Base-by-base conservation (phyloP, 2,797 vertebrate genomes). In the Tokudaia muenninki region DNA sequence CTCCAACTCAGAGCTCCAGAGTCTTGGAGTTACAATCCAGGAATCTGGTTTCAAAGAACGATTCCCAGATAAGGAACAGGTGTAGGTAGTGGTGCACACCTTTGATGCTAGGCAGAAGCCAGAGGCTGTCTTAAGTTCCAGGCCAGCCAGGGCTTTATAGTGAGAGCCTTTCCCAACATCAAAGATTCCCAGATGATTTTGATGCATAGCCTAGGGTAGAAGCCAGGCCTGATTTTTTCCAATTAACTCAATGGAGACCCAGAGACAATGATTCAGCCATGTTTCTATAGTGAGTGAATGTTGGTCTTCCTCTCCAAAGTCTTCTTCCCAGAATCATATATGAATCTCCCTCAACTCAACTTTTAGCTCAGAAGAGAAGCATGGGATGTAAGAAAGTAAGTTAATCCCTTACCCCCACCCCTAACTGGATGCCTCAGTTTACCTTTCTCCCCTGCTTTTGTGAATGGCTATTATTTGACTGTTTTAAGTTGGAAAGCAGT, bases 401-500 rank as follows among this genome's bases (percentile, higher is more conserved):
- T 90, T 63, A 95, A 7, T 63, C 37, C 22, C 22, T 75, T 75
- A 22, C n/a, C 34, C 77, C 47, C 16, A 41, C 26, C 44, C 12
- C 61, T 84, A 82, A 91, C 89, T 89, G 44, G 50, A 63, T 91
- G 55, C 86, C 82, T 95, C 70, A 67, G 70, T 94, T 97, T 97
- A 87, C 50, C 57, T 87, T 83, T 86, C 34, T 72, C 67, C 37
- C 47, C 17, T 87, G 41, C 70, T 92, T 92, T 96, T 26, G 1
- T 92, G 77, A 95, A 92, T 86, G 50, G 50, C 86, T 96, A 59
- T 34, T 81, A 41, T 89, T 94, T 94, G 91, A 82, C 81, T 90
- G 3, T 77, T 91, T 13, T 47, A 47, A 80, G 26, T 91, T 96
- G 31, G 79, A 96, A 97, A 77, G 72, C 61, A 96, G 29, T 79